phyloP scores from a whole-genome alignment of 2,888 invertebrate species.

The Ornithoptera priamus region DNA sequence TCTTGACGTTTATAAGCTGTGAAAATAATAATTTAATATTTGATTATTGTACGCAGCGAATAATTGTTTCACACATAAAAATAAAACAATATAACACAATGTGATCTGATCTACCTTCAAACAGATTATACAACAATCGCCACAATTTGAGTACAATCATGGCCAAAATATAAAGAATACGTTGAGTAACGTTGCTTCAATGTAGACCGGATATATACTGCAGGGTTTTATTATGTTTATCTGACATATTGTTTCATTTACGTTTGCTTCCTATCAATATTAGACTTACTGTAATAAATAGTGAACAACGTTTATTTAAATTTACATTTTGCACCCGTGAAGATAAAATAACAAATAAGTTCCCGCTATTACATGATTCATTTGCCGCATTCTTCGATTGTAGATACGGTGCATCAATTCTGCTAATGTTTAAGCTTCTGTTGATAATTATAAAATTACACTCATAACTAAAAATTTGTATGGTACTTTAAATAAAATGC shows the following conservation, averaged over 20 bases:
- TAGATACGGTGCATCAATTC: no score
- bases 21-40: no score
- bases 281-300: constrained; percentile 4
- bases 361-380: no score
- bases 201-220: constrained; percentile 10
- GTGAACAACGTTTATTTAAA: background rate
- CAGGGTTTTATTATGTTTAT: constrained; percentile 10
- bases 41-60: no score
- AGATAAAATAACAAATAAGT: no score
- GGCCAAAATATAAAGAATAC: constrained; percentile 27
- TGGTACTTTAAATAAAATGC: no score
- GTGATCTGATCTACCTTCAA: constrained; percentile 28
- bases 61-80: constrained; percentile 10
- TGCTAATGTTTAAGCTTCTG: no score
- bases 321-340: no score
- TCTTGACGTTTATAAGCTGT: no score
- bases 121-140: constrained; percentile 22
- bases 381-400: no score
- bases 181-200: constrained; percentile 20
- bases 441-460: no score
- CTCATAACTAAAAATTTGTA: no score
- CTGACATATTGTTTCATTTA: constrained; percentile 13
- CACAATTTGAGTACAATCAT: constrained; percentile 19
- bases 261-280: background rate
- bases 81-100: constrained; percentile 14